Conservation (phyloP, 2,888 invertebrate species). For the Drosophila macrospina region DNA sequence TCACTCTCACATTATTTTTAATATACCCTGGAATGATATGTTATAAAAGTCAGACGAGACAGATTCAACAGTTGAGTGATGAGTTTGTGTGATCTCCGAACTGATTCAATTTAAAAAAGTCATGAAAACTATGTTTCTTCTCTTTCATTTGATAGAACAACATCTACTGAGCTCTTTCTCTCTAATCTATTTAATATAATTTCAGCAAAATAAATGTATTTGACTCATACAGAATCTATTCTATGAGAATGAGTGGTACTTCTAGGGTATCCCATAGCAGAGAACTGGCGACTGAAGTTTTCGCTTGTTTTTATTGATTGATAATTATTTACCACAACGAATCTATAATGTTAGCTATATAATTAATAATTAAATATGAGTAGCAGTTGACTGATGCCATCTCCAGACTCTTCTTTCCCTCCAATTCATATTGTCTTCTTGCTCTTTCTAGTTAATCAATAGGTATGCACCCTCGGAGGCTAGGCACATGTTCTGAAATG, state of each 20-base stretch:
- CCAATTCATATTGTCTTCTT: neutral
- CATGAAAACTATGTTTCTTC: too few species aligned
- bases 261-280: too few species aligned
- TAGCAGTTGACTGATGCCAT: conserved; percentile 13
- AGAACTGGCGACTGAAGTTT: too few species aligned
- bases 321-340: too few species aligned
- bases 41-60: neutral
- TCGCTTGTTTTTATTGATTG: too few species aligned
- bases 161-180: too few species aligned
- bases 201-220: too few species aligned
- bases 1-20: conserved; percentile 27
- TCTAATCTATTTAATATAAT: too few species aligned
- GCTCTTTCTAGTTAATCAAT: conserved; percentile 40
- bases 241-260: too few species aligned
- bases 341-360: neutral
- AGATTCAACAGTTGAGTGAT: neutral
- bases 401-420: neutral
- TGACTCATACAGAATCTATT: too few species aligned
- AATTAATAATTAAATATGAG: neutral
- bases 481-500: conserved; percentile 66
- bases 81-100: neutral
- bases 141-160: too few species aligned
- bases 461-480: conserved; percentile 29
- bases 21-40: neutral
- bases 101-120: too few species aligned